Evolutionary conservation across 2,113 vertebrate genomes (phyloP), one percentile per base, ranked within the genome.

Genomic region (Antigone vipio): DNA sequence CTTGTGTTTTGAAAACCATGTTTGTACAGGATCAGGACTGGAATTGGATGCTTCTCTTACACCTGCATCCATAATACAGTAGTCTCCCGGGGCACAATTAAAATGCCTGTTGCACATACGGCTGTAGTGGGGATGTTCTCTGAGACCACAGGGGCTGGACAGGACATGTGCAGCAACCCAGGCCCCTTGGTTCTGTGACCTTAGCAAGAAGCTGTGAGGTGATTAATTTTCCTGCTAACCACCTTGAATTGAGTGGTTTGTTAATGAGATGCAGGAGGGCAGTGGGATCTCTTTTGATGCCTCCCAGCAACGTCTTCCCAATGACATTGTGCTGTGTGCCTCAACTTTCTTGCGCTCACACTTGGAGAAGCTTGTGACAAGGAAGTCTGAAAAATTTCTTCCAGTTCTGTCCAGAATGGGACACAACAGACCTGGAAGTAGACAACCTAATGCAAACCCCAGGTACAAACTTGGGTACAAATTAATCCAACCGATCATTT

Each of bases 181-280:
- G 60, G 30, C 5, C 18, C 34, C 52, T 93, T 63, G 44, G 40
- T 50, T 92, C 85, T 60, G 23, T 72, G 67, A 68, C 34, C 60
- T 80, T 80, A 63, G 62, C 21, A 77, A 86, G 55, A 88, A 74
- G 32, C 49, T 38, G 14, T 9, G 21, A 88, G n/a, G 20, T 52
- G 58, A 68, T 91, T 86, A 71, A 63, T 95, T 92, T 92, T 88
- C 32, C 21, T 87, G 72, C 56, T 78, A 86, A 67, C 26, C 64
- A 75, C 15, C 59, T 78, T 74, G 60, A 88, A 77, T 15, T 52
- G 40, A 67, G 13, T 50, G 23, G 26, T 40, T 77, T 77, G 16
- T 76, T 88, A 84, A 67, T 59, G 64, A 77, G 47, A 49, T 27
- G 16, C 12, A 5, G 22, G 62, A 78, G 8, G 55, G 40, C 19